Evolutionary conservation across 1,140 invertebrate genomes (phyloP).

Genomic region (Zaprionus lachaisei): DNA sequence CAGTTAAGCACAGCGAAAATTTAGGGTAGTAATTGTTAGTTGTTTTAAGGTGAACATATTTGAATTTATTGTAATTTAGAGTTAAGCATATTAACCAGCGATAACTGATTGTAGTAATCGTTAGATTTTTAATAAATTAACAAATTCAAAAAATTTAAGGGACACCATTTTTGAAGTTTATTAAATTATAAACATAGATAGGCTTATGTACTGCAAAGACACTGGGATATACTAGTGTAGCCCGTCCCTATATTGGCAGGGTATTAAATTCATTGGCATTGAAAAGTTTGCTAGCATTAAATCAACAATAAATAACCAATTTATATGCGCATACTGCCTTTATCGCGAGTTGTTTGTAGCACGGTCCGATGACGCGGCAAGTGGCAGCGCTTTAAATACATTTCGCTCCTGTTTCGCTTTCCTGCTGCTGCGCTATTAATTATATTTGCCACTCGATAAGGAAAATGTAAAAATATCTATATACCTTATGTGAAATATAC

Average conservation of each 20-base stretch:
- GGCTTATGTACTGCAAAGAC: no score
- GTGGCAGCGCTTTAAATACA: conserved; percentile 5
- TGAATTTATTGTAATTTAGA: no score
- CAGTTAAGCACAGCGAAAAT: no score
- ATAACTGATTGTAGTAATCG: no score
- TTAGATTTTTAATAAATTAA: no score
- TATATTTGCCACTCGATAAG: conserved; percentile 47
- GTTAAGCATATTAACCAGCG: no score
- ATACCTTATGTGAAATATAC: neutral
- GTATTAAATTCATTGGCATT: conserved; percentile 36
- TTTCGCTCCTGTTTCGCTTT: neutral
- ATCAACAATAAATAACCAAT: conserved; percentile 77
- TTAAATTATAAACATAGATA: no score
- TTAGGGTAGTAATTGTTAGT: no score
- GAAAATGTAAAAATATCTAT: conserved; percentile 14
- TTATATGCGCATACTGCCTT: conserved; percentile 79
- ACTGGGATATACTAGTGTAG: neutral
- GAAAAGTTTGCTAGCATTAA: conserved; percentile 48
- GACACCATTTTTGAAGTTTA: no score
- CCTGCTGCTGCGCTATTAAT: conserved; percentile 54
- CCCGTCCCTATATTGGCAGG: neutral
- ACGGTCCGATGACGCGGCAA: neutral
- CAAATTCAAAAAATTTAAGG: no score
- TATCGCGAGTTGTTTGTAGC: conserved; percentile 47
- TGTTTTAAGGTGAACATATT: no score